Evolutionary conservation across 2,113 vertebrate genomes (phyloP), one percentile per base, ranked within the genome.

Genomic region (Ceyx melanurus): DNA sequence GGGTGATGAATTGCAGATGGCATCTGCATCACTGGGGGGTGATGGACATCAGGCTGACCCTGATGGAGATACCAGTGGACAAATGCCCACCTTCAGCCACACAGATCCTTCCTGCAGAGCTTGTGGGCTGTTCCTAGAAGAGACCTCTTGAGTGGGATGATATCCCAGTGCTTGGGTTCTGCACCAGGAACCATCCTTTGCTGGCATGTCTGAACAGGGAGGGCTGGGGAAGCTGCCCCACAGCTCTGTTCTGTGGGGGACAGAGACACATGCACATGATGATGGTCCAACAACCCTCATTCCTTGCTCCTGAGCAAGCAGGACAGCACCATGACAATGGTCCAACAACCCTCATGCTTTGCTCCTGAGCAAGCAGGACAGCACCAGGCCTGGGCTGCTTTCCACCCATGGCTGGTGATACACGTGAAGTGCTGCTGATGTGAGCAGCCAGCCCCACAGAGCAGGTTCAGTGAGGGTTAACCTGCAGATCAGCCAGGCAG

Each of bases 401-500:
- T 65, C 31, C 1, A 3, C 12, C 11, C 2, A 2, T 40, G 79
- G 2, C 31, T 10, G 2, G 19, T 26, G 73, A 19, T 16, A 4
- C 0, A 1, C 5, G 0, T 3, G 7, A 5, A 3, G 15, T 14
- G 72, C 33, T 11, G 2, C 66, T 43, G 84, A 46, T 29, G 3
- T 6, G 0, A 19, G 25, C 7, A 6, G 58, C 0, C 10, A 82
- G 54, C 33, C n/a, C 1, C 28, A 31, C 70, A 50, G 45, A 88
- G 33, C 72, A 22, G 76, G 91, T 68, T 66, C 2, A 0, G 61
- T 3, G 42, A 90, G 95, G 80, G 81, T 95, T 95, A 96, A 95
- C 53, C 65, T 60, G 81, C 88, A 91, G 83, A 68, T 20, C 77
- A 82, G 91, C 86, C 93, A 94, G 93, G 75, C 85, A 75, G 91